Evolutionary conservation across 2,113 vertebrate genomes (phyloP).

Genomic region (Ptilorrhoa leucosticta): DNA sequence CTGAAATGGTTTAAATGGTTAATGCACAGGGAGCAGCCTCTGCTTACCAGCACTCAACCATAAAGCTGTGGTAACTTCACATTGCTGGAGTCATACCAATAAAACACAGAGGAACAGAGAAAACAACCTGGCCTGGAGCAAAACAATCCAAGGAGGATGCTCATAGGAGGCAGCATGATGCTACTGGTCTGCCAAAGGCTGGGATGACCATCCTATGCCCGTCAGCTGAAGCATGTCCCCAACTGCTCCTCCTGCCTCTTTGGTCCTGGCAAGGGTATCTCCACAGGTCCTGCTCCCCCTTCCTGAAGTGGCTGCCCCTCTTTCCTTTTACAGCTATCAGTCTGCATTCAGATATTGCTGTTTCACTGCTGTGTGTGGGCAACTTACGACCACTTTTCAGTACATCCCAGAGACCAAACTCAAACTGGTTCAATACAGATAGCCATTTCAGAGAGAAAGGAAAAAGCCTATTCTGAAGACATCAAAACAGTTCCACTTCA

Average conservation of each 20-base stretch:
- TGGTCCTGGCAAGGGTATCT: neutral
- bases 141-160: neutral
- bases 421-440: neutral
- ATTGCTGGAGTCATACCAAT: neutral
- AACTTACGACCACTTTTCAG: neutral
- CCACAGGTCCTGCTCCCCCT: neutral
- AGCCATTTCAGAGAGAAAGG: neutral
- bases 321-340: neutral
- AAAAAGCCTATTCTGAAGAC: neutral
- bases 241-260: neutral
- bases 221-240: neutral
- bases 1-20: neutral
- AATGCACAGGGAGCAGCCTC: neutral
- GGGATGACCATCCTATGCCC: neutral
- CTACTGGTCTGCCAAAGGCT: neutral
- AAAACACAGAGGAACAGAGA: neutral
- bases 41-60: accelerated
- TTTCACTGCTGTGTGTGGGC: neutral
- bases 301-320: neutral
- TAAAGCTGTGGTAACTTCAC: neutral
- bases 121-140: neutral
- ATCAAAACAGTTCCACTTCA: conserved; percentile 27
- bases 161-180: neutral
- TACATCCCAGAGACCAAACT: neutral
- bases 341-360: neutral